Base-by-base conservation (phyloP, 2,113 vertebrate species). In the Lagopus leucura region DNA sequence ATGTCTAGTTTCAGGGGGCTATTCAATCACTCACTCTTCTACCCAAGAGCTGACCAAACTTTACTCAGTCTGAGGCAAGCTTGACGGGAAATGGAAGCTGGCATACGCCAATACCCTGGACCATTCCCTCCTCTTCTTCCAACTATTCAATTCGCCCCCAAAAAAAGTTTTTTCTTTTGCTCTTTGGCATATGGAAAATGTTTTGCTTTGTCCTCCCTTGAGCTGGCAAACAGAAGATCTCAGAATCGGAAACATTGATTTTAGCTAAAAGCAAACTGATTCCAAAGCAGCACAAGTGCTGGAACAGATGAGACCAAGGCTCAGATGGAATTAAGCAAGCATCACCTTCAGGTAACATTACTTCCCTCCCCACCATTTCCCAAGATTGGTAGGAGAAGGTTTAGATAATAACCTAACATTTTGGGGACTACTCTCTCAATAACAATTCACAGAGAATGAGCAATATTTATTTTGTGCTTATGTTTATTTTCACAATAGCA, bases 321-420 rank as follows among this genome's bases (percentile, higher is more conserved):
- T 38, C 43, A 77, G 11, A 74, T 28, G 65, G 36, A 86, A 80
- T 19, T 22, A 72, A 77, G 13, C 27, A 50, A 67, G 25, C 61
- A 6, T 13, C 28, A 66, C 54, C 11, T 77, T 70, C 36, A 78
- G 42, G 45, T 47, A 78, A 45, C 4, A 8, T 16, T 72, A 19
- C 0, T 13, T 69, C 11, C 13, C 8, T 76, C 19, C 4, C 30
- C 2, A 7, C 4, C 10, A 61, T 17, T 2, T 32, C 6, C 19
- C 38, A 72, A 55, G 82, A 58, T 52, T 5, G 8, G 15, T 3
- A 4, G 3, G 2, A 25, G 73, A 24, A 63, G 19, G 52, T 47
- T 54, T 67, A 71, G 47, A 70, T 30, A 85, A 38, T 16, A 64
- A 57, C 5, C 6, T 42, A 67, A 79, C 5, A 30, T 45, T 89